Percentiles rank a stretch among this genome's conserved stretches.
phyloP scores from a whole-genome alignment of 2,888 invertebrate genomes.

The Yponomeuta plumbellus region DNA sequence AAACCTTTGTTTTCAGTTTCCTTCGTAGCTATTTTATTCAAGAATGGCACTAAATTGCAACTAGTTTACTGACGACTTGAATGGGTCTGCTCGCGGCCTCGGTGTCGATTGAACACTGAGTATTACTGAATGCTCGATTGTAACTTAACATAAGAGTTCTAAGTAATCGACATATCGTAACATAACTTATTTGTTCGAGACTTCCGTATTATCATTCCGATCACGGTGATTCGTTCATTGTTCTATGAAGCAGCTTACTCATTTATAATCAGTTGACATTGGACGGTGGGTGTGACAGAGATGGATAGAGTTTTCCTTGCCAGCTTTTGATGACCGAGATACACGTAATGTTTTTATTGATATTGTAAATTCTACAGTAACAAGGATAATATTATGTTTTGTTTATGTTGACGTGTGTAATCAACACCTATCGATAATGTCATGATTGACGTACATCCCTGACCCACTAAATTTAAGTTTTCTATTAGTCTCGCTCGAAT shows the following conservation, averaged over 20 bases:
- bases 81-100: not conserved
- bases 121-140: not conserved
- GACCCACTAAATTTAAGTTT: conserved; percentile 46
- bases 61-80: not conserved
- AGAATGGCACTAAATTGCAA: no score
- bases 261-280: conserved; percentile 16
- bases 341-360: no score
- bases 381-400: no score
- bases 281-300: conserved; percentile 13
- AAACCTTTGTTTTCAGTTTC: no score
- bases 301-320: no score
- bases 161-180: conserved; percentile 2
- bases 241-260: conserved; percentile 27
- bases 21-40: no score
- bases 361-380: no score
- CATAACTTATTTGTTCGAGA: not conserved
- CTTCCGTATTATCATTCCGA: conserved; percentile 44
- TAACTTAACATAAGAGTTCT: not conserved
- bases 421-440: not conserved
- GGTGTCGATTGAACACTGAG: not conserved
- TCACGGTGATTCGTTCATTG: conserved; percentile 48
- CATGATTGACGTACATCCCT: conserved; percentile 29
- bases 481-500: conserved; percentile 18
- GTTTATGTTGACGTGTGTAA: no score
- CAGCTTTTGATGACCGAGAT: no score